Base-by-base conservation (phyloP, 2,797 vertebrate genomes). In the Streptopelia turtur region DNA sequence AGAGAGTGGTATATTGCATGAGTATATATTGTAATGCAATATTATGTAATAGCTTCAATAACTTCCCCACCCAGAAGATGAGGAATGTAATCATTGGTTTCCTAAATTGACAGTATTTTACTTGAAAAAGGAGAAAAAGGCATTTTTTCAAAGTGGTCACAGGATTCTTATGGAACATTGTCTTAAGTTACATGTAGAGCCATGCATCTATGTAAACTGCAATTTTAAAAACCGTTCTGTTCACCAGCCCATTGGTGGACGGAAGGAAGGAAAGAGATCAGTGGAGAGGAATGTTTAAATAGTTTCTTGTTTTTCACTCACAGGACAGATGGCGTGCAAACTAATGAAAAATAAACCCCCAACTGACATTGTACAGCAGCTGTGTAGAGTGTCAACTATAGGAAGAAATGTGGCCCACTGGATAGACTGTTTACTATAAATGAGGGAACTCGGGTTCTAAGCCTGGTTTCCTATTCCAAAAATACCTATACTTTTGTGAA, bases 231-330 rank as follows among this genome's bases (percentile, higher is more conserved):
- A 20, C 13, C n/a, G 57, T 77, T 89, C 85, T 92, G 31, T 72
- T 89, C 37, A 41, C 33, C 33, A 89, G 87, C 52, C 80, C 63
- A 64, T 39, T 85, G 80, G 61, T 0, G 64, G 95, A 95, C 75
- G 90, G 91, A 95, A 94, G 94, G 95, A 96, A 96, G 91, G 93
- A 94, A 96, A 91, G 91, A 93, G 92, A 95, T 95, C 95, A 96
- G 90, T 87, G 74, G 74, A 93, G 94, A 96, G 84, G 94, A 97
- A 96, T 94, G 92, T 95, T 94, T 93, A 94, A 97, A 95, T 91
- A 95, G 75, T 78, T 96, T 93, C 86, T 95, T 96, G 92, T 94
- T 96, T 95, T 96, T 93, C 60, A 68, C 81, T 93, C 89, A 86
- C 87, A 91, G 90, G 89, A 95, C 92, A 96, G 94, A 97, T 95